These are phyloP conservation scores for Cheilosia vernalis DNA, from an alignment of 2,888 invertebrate species.

Conservation along the genomic window DNA sequence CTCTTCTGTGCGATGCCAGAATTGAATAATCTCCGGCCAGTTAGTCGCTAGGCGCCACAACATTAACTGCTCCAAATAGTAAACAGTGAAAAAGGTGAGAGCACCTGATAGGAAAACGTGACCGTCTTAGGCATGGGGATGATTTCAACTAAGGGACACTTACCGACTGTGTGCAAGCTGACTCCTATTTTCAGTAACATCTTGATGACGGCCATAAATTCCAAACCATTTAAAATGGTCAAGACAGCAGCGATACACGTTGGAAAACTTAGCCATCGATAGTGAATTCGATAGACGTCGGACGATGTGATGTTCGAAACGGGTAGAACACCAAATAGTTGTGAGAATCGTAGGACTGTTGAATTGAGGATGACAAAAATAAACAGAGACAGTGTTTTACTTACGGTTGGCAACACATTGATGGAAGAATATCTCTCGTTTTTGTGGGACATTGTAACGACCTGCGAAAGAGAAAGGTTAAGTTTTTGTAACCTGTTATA, in stretches of 20 bases:
- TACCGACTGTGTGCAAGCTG: constrained; percentile 79
- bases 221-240: constrained; percentile 77
- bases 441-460: not conserved
- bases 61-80: constrained; percentile 79
- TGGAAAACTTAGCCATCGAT: constrained; percentile 79
- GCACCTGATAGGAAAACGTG: constrained; percentile 70
- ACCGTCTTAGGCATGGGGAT: not conserved
- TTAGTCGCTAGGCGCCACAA: constrained; percentile 81
- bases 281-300: constrained; percentile 77
- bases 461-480: not conserved
- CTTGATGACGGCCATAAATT: constrained; percentile 78
- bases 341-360: constrained; percentile 79
- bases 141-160: constrained; percentile 13
- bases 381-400: not conserved
- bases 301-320: constrained; percentile 78
- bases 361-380: not conserved
- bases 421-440: constrained; percentile 32
- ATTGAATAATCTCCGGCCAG: constrained; percentile 80
- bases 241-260: constrained; percentile 77
- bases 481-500: too few species aligned
- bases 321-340: constrained; percentile 81
- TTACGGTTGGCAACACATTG: constrained; percentile 49
- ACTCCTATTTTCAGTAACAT: constrained; percentile 77
- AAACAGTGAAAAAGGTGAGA: constrained; percentile 79
- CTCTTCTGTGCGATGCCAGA: constrained; percentile 80